A percentile compares a stretch with the other conserved stretches of the same genome.
Evolutionary conservation across 92 coral and sea anemone species (phyloP).

Genomic region (Nematostella vectensis): DNA sequence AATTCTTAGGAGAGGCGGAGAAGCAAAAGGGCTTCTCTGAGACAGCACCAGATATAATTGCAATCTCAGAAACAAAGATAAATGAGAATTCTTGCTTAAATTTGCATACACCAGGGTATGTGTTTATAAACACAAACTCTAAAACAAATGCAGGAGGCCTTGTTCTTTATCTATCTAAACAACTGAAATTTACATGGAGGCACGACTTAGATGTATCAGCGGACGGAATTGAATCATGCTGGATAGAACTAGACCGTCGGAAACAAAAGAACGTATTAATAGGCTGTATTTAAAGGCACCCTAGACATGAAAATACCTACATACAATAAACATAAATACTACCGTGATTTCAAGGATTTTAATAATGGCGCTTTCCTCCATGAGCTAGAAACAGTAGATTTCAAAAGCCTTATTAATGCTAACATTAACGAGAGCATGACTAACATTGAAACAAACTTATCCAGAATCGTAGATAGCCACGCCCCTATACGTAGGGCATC

Average conservation of each 20-base stretch:
- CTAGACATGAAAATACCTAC: background rate
- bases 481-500: background rate
- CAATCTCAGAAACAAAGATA: slow-evolving; percentile 27
- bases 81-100: slow-evolving; percentile 28
- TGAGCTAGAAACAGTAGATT: background rate
- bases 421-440: background rate
- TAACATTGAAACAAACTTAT: too few relatives aligned
- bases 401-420: background rate
- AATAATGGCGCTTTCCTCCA: background rate
- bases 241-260: slow-evolving; percentile 23
- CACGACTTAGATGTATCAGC: slow-evolving; percentile 24
- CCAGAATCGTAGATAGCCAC: background rate
- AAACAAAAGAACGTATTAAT: slow-evolving; percentile 30
- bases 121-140: slow-evolving; percentile 32
- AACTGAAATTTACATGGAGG: slow-evolving; percentile 26
- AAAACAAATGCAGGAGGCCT: slow-evolving; percentile 42
- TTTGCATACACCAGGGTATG: slow-evolving; percentile 36
- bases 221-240: slow-evolving; percentile 33
- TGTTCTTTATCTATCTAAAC: slow-evolving; percentile 30
- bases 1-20: slow-evolving; percentile 7
- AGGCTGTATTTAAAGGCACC: slow-evolving; percentile 33
- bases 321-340: background rate
- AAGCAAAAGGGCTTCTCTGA: slow-evolving; percentile 26
- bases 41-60: slow-evolving; percentile 28
- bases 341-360: background rate